Evolutionary conservation across 2,113 vertebrate species (phyloP), one percentile per base, ranked within the genome.

Genomic region (Maylandia zebra): DNA sequence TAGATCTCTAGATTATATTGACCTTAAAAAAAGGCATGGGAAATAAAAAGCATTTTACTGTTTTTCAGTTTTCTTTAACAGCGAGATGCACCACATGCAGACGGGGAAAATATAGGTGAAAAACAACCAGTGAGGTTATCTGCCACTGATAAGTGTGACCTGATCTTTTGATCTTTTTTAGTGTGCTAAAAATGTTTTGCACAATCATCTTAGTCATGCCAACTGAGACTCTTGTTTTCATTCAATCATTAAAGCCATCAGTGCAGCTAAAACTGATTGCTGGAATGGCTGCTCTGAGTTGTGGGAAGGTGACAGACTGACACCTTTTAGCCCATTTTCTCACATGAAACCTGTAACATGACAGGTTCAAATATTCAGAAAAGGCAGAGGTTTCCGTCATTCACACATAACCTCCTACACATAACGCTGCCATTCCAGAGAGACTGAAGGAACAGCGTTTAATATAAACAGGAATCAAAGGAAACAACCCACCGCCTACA

Each of bases 371-470:
- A 59, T 43, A 74, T 38, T 83, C 13, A 43, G 10, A 10, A 13
- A 48, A 79, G 57, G 78, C 82, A 50, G 79, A 3, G 53, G 82
- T 90, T 88, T 74, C 78, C 19, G n/a, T 84, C 45, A 32, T 84
- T 92, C 86, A 89, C 89, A 86, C 85, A 10, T 55, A 82, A 50
- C 83, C 85, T 92, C 89, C 91, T 36, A 84, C 87, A 83, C 71
- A 57, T 52, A 69, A 36, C 2, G 27, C 78, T 82, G n/a, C 53
- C 8, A 10, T 14, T 81, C n/a, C 76, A 83, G 61, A 38, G 11
- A 71, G 5, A 85, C 27, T 84, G 32, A 84, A 78, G 22, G n/a
- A 7, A 27, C 36, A 55, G 6, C 1, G 4, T 50, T 48, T 57
- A 48, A 48, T 82, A 50, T 50, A 50, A 50, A 50, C 10, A 6